Evolutionary conservation across 2,888 invertebrate genomes (phyloP), one percentile per base, ranked within the genome.

Genomic region (Cerastis rubricosa): DNA sequence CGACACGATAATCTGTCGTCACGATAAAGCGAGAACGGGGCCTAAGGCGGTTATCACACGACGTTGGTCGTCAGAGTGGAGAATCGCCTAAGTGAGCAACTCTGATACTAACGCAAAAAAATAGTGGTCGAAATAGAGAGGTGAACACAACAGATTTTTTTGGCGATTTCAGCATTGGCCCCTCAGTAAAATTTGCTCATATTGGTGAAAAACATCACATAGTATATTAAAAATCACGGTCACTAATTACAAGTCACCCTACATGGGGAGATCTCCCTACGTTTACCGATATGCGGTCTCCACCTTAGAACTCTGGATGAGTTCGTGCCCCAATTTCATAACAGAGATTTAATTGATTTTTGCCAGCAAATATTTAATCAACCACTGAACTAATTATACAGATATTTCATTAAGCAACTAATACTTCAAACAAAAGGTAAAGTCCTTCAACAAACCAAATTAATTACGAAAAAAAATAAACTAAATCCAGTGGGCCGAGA

Each of bases 401-500:
- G 22, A 64, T 67, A 59, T 59, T 14, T 61, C 51, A 80, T 71
- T 80, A 63, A n/a, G 14, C n/a, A 43, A 80, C n/a, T 14, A 40
- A 71, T 47, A n/a, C 63, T 71, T 40, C 9, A 51, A 43, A 59
- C 29, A 65, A 81, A 76, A 49, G 12, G 12, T 65, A 54, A 49
- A 57, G n/a, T 61, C 22, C 43, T 69, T 49, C 5, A 65, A 59
- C n/a, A 67, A 25, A 40, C 57, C 17, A 74, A 72, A 40, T 69
- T n/a, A 61, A 75, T 78, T 68, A 74, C 11, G 40, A 74, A 63
- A 69, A 69, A 72, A 71, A 73, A 69, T 63, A 69, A n/a, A 76
- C 0, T 0, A 47, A 35, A 84, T 87, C 88, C 35, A 87, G 87
- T 84, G 22, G 84, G 89, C 76, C 35, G 12, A 5, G 77, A 57